Conservation (phyloP, 1,140 invertebrate genomes). For the Drosophila murphyi region DNA sequence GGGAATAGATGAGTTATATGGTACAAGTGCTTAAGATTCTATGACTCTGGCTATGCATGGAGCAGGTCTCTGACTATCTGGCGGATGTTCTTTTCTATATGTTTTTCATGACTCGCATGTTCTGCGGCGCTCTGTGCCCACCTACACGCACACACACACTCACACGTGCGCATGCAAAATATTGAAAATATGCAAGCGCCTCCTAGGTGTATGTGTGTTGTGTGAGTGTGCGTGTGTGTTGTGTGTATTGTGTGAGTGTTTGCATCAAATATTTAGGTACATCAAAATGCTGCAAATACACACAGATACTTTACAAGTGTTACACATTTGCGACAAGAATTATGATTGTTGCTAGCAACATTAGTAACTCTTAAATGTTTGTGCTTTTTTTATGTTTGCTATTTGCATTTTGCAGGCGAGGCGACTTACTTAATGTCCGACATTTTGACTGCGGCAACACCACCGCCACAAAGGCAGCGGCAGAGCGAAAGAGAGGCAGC, state of each 20-base stretch:
- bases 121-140: conserved; percentile 12
- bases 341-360: not conserved
- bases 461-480: conserved; percentile 26
- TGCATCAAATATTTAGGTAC: conserved; percentile 36
- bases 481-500: conserved; percentile 35
- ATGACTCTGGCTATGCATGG: not conserved
- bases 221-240: not conserved
- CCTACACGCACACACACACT: conserved; percentile 11
- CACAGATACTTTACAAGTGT: conserved; percentile 13
- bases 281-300: conserved; percentile 23
- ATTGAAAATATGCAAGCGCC: conserved; percentile 46
- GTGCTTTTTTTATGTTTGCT: conserved; percentile 4
- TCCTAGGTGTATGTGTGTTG: conserved; percentile 16
- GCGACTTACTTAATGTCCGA: conserved; percentile 79
- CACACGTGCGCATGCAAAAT: conserved; percentile 25
- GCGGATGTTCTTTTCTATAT: conserved; percentile 5
- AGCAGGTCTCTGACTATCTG: conserved; percentile 1
- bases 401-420: conserved; percentile 40
- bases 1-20: not conserved
- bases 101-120: conserved; percentile 24
- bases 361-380: conserved; percentile 4
- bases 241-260: conserved; percentile 19
- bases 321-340: not conserved
- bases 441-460: conserved; percentile 63
- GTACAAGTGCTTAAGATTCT: not conserved